Base-by-base conservation (phyloP, 2,888 invertebrate genomes). In the Pandemis heparana region DNA sequence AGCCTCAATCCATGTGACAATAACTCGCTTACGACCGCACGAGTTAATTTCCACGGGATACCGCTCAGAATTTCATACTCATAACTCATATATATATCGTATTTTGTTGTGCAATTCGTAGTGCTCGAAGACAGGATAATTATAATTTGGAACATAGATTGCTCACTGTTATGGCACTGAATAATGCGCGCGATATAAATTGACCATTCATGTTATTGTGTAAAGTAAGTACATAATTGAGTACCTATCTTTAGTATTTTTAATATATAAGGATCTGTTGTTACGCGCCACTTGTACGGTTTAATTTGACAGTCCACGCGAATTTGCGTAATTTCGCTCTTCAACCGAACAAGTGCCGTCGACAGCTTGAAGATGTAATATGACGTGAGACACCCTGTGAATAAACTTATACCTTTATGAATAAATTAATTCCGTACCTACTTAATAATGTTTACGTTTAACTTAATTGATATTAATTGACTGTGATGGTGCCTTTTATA, bases 381-480 rank as follows among this genome's bases (percentile, higher is more conserved):
- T 60, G 64, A 65, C 60, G 51, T 43, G 43, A 59, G 18, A 68
- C 63, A 16, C 41, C n/a, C 60, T 16, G 51, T 60, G 51, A 73
- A 69, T 69, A 64, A 23, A 69, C 14, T 60, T 61, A 16, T 64
- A 63, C 8, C 66, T 51, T 14, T 46, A 23, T 60, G 18, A 41
- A 53, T 65, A 60, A 14, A 10, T 48, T 63, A 32, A 51, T 64
- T n/a, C 51, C 38, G 10, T 65, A 65, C 16, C 51, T 65, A 65
- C 16, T 59, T 65, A 23, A 12, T 12, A 41, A 67, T 72, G 43
- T 60, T 65, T 51, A 64, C 39, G 23, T 4, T 39, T 38, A 41
- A 39, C 63, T 18, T 43, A 65, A 74, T 64, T 48, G 43, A 65
- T 53, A 74, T 68, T 70, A 69, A 65, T 74, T 74, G 59, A 61